Evolutionary conservation across 2,113 vertebrate genomes (phyloP), one percentile per base, ranked within the genome.

Genomic region (Silurus asotus): DNA sequence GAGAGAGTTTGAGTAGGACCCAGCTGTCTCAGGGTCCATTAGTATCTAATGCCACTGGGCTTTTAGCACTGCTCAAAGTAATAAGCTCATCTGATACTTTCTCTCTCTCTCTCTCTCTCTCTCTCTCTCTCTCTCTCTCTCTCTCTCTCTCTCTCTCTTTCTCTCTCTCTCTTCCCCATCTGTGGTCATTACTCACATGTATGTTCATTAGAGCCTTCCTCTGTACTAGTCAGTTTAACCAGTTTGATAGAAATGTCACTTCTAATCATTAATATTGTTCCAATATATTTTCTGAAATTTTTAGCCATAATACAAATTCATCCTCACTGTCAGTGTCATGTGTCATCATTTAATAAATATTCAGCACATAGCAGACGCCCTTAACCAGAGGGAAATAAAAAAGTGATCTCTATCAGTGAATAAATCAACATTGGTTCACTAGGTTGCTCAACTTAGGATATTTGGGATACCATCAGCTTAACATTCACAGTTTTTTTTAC

Each of bases 21-120:
- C 93, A 94, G 93, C 93, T 94, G 93, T 93, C 91, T 92, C 85
- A 87, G 88, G 81, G 87, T 93, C 93, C 93, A 94, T 95, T 94
- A 95, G 92, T 55, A 86, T 89, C 90, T 94, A 93, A 94, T 92
- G 93, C 92, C 91, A 87, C 91, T 91, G 90, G 86, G 94, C 94
- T 94, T 94, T 95, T 93, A 94, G 90, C 89, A 87, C 82, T 87
- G 88, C 23, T 81, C 45, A 80, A 84, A 56, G 72, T 25, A 81
- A 49, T 79, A 74, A 86, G 75, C 55, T 4, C 86, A 80, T 82
- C 87, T 76, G 82, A 79, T 86, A 88, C 86, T 82, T 69, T 56
- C 84, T 37, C 89, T 15, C 45, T 49, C 70, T 49, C 45, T 74
- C 75, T 28, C 53, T 56, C 84, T 81, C 25, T 75, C 56, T 58